Evolutionary conservation across 2,888 invertebrate genomes (phyloP).

Genomic region (Drymonia ruficornis): DNA sequence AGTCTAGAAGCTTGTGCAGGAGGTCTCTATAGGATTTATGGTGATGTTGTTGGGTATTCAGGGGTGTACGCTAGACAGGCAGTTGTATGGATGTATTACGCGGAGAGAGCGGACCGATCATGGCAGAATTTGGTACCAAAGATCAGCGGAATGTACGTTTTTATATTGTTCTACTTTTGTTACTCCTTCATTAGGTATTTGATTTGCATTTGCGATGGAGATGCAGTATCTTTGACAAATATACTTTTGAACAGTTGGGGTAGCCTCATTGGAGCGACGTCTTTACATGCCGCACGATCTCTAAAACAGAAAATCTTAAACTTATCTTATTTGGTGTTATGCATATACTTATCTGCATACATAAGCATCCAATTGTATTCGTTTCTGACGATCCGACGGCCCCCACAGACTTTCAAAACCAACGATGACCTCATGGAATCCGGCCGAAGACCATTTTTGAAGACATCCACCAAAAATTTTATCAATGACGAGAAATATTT

Average conservation of each 20-base stretch:
- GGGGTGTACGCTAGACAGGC: constrained; percentile 61
- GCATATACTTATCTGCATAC: constrained; percentile 60
- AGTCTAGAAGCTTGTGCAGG: constrained; percentile 66
- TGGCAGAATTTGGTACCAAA: constrained; percentile 60
- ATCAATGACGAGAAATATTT: constrained; percentile 51
- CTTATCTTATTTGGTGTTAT: constrained; percentile 56
- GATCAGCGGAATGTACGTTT: constrained; percentile 56
- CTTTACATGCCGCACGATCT: constrained; percentile 52
- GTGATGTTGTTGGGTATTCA: constrained; percentile 63
- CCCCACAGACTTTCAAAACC: constrained; percentile 55
- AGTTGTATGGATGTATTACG: constrained; percentile 61
- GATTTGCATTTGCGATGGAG: constrained; percentile 49
- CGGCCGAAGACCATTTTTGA: constrained; percentile 50
- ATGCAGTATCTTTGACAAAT: constrained; percentile 39
- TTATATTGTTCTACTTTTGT: constrained; percentile 57
- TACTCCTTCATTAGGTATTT: constrained; percentile 56
- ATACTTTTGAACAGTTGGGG: constrained; percentile 63
- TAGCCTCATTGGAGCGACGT: constrained; percentile 55
- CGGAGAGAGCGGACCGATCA: constrained; percentile 50
- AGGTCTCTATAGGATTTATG: constrained; percentile 63
- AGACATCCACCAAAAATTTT: constrained; percentile 51
- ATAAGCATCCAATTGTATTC: constrained; percentile 64
- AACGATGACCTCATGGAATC: constrained; percentile 58
- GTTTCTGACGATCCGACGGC: constrained; percentile 61
- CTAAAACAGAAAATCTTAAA: constrained; percentile 64